These are phyloP conservation scores for Sycobia sp. DNA, from an alignment of 1,140 invertebrate species.

Conservation along the genomic window DNA sequence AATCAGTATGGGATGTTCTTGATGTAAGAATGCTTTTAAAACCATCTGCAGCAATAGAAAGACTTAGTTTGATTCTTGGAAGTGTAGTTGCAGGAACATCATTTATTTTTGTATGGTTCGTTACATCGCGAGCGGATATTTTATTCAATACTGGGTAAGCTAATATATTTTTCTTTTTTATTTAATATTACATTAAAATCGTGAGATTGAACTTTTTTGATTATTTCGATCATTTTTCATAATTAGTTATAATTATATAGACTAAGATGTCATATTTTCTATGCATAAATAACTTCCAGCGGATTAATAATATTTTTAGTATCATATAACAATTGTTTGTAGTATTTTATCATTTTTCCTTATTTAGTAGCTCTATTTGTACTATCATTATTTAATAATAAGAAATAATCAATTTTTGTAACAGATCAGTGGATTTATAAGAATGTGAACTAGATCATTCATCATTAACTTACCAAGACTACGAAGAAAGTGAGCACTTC, in stretches of 20 bases:
- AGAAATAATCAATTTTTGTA: conserved; percentile 35
- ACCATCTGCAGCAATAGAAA: conserved; percentile 73
- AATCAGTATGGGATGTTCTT: conserved; percentile 82
- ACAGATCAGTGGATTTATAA: conserved; percentile 50
- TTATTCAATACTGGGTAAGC: conserved; percentile 64
- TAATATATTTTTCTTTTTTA: neutral
- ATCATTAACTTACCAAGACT: conserved; percentile 49
- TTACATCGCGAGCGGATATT: conserved; percentile 68
- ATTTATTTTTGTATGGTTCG: conserved; percentile 72
- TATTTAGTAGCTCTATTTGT: too few relatives aligned
- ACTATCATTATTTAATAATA: too few relatives aligned
- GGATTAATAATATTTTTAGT: too few relatives aligned
- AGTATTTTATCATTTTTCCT: too few relatives aligned
- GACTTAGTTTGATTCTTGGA: conserved; percentile 69
- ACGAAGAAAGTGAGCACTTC: conserved; percentile 41
- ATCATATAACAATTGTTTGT: too few relatives aligned
- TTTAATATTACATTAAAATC: too few relatives aligned
- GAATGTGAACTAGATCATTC: conserved; percentile 52
- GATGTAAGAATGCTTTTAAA: conserved; percentile 81
- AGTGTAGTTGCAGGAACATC: conserved; percentile 68
- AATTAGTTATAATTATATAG: too few relatives aligned
- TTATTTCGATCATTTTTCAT: too few relatives aligned
- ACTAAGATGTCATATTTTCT: too few relatives aligned
- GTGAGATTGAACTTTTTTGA: too few relatives aligned
- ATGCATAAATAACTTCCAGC: too few relatives aligned